phyloP scores from a whole-genome alignment of 2,113 vertebrate species.

The Albula goreensis region DNA sequence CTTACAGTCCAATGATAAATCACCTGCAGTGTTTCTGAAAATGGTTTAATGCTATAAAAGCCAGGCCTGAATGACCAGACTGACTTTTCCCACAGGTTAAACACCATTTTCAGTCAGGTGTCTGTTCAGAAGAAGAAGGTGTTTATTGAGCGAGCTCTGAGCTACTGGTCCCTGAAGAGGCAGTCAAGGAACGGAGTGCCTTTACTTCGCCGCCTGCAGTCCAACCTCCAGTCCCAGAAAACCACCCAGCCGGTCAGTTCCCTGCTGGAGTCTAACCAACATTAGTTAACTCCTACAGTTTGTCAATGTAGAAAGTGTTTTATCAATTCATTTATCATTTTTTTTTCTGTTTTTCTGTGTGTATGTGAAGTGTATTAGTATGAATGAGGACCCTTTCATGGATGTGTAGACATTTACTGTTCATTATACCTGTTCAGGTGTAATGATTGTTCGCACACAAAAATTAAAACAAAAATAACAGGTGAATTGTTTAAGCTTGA shows the following conservation, averaged over 20 bases:
- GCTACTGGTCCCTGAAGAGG: constrained; percentile 95
- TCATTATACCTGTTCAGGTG: not conserved
- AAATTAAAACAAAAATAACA: too few relatives aligned
- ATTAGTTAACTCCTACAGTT: too few relatives aligned
- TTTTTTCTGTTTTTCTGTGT: not conserved
- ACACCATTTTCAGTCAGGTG: constrained; percentile 95
- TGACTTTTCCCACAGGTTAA: constrained; percentile 73
- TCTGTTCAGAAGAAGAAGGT: constrained; percentile 91
- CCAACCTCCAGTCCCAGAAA: constrained; percentile 83
- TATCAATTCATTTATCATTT: not conserved
- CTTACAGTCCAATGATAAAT: too few relatives aligned
- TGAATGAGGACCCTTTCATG: not conserved
- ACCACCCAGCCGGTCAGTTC: constrained; percentile 74
- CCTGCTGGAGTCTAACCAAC: too few relatives aligned
- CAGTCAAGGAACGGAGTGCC: constrained; percentile 93
- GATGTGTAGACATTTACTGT: not conserved
- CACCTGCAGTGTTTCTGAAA: not conserved
- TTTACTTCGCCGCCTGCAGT: constrained; percentile 89
- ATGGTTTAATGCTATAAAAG: too few relatives aligned
- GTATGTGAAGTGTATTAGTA: not conserved
- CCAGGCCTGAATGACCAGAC: too few relatives aligned
- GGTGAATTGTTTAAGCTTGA: too few relatives aligned
- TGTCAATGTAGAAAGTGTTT: not conserved
- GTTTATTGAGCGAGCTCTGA: constrained; percentile 89
- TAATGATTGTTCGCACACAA: not conserved